These are phyloP conservation scores for Montipora cactus DNA, from an alignment of 64 coral and sea anemone genomes.

Conservation along the genomic window DNA sequence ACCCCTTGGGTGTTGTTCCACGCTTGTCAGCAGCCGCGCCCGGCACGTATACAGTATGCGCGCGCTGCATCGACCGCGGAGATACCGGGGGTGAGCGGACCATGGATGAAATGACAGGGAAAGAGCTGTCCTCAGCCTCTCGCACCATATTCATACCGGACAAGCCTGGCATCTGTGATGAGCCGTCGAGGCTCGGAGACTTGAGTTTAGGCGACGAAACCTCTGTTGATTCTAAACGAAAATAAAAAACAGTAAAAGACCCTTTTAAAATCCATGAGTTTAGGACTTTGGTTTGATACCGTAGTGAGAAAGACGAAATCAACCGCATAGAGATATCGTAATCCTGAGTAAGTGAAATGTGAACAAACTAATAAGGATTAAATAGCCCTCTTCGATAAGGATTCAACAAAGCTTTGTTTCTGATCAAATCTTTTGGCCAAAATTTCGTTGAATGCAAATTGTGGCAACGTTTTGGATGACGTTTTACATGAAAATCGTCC, in stretches of 20 bases:
- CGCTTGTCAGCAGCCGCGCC: conserved; percentile 16
- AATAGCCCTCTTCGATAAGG: too few relatives aligned
- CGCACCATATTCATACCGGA: not conserved
- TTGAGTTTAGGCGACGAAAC: conserved; percentile 40
- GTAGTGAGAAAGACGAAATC: too few relatives aligned
- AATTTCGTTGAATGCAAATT: too few relatives aligned
- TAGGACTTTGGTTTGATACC: too few relatives aligned
- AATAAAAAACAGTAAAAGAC: not conserved
- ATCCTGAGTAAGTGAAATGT: too few relatives aligned
- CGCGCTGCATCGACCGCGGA: conserved; percentile 12
- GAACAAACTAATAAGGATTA: too few relatives aligned
- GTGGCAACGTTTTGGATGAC: too few relatives aligned
- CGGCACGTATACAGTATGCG: not conserved
- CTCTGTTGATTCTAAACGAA: not conserved
- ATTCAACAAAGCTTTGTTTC: too few relatives aligned
- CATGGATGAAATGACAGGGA: not conserved
- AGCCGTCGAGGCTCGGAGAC: conserved; percentile 13
- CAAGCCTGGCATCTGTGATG: conserved; percentile 20
- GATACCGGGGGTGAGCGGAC: conserved; percentile 30
- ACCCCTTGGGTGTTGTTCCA: not conserved
- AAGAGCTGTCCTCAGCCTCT: not conserved
- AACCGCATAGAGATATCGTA: too few relatives aligned
- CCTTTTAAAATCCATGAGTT: too few relatives aligned
- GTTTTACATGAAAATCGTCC: too few relatives aligned
- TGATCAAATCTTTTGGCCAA: too few relatives aligned